phyloP scores from a whole-genome alignment of 2,797 vertebrate genomes.

The Garrulus glandarius region DNA sequence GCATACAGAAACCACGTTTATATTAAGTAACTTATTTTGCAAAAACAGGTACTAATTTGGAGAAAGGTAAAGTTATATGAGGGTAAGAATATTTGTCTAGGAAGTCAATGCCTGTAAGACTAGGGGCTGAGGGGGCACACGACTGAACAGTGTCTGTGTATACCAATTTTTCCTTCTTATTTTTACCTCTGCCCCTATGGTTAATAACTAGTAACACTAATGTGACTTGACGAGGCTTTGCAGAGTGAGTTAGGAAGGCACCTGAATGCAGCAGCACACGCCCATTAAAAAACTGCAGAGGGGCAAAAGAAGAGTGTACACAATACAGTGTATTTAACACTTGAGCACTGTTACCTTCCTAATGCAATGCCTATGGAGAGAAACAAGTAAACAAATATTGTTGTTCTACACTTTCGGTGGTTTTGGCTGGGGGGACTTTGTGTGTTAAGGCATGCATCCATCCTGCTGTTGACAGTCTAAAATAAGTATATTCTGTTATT shows the following conservation, averaged over 20 bases:
- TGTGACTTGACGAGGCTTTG: neutral
- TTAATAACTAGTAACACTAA: neutral
- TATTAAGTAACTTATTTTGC: neutral
- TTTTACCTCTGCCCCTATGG: neutral
- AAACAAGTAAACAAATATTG: neutral
- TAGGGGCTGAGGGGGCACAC: neutral
- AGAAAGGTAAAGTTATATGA: neutral
- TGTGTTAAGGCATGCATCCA: neutral
- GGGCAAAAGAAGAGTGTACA: neutral
- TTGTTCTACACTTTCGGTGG: neutral
- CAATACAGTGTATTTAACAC: neutral
- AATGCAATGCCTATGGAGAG: neutral
- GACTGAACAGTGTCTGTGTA: neutral
- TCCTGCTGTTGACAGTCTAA: neutral
- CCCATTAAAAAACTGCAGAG: neutral
- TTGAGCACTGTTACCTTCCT: neutral
- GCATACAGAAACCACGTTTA: neutral
- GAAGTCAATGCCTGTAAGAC: neutral
- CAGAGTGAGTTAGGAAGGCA: neutral
- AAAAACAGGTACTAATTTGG: neutral
- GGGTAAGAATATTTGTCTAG: neutral
- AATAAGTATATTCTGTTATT: neutral
- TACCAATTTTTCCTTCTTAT: neutral
- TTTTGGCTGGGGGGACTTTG: neutral
- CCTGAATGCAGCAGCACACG: rapidly evolving